phyloP scores from a whole-genome alignment of 1,140 invertebrate genomes.

The Bradynema listronoti region DNA sequence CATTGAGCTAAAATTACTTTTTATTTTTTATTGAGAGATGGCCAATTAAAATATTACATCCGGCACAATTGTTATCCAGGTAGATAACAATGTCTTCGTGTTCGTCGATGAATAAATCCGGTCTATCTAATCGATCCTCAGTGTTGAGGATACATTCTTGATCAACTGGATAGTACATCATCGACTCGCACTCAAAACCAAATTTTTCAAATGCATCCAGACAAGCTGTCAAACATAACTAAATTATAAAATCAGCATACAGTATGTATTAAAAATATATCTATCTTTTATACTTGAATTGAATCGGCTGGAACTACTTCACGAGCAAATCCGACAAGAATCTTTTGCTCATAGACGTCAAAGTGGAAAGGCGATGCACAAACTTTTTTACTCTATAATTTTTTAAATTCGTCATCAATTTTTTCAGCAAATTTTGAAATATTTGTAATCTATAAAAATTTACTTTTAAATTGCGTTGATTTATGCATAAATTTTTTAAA shows the following conservation, averaged over 20 bases:
- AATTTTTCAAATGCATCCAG: conserved; percentile 58
- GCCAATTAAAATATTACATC: conserved; percentile 36
- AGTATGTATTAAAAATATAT: neutral
- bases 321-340: conserved; percentile 55
- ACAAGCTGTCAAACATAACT: conserved; percentile 51
- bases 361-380: conserved; percentile 57
- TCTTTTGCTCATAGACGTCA: conserved; percentile 56
- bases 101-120: conserved; percentile 57
- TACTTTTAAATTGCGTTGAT: no score
- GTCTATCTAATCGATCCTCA: conserved; percentile 56
- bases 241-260: conserved; percentile 11
- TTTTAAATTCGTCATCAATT: conserved; percentile 5
- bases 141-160: conserved; percentile 56
- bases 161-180: conserved; percentile 47
- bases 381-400: conserved; percentile 53
- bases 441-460: no score
- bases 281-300: conserved; percentile 31
- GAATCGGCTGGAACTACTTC: conserved; percentile 54
- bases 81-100: conserved; percentile 56
- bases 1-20: conserved; percentile 50
- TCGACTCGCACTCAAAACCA: conserved; percentile 55
- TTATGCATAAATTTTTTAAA: no score
- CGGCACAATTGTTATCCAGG: conserved; percentile 58
- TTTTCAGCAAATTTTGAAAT: conserved; percentile 9
- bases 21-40: neutral